Conservation (phyloP, 2,113 vertebrate genomes). For the Podarcis muralis region DNA sequence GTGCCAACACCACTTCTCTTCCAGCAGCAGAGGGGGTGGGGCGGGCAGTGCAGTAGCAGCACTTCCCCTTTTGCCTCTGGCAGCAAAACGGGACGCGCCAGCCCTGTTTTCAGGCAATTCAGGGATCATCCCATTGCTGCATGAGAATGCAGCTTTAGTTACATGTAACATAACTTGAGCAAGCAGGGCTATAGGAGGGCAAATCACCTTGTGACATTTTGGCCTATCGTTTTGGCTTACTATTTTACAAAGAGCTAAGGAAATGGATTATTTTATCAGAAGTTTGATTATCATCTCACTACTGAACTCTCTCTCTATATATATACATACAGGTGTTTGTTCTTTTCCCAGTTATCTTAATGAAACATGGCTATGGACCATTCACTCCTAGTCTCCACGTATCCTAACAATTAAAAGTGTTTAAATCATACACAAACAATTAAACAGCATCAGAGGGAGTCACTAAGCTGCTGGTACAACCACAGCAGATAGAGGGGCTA, state of each 20-base stretch:
- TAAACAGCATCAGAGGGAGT: background rate
- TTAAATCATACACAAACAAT: background rate
- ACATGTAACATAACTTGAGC: background rate
- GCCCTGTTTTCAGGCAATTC: background rate
- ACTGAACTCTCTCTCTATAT: too few relatives aligned
- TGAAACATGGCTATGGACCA: background rate
- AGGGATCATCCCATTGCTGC: background rate
- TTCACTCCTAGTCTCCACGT: background rate
- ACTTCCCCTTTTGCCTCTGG: too few relatives aligned
- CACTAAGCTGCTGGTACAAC: too few relatives aligned
- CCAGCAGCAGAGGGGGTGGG: too few relatives aligned
- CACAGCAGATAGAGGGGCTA: background rate
- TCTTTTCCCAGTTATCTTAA: background rate
- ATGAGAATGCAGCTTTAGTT: background rate
- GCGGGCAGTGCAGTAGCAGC: too few relatives aligned
- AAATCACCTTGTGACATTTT: background rate
- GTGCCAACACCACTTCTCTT: too few relatives aligned
- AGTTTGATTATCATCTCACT: background rate
- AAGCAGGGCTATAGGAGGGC: background rate
- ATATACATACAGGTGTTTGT: background rate
- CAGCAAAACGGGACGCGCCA: too few relatives aligned
- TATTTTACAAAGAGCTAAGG: slow-evolving; percentile 1
- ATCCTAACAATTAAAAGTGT: background rate
- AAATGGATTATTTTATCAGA: too few relatives aligned
- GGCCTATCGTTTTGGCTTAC: background rate